phyloP scores from a whole-genome alignment of 1,140 invertebrate genomes.

The Nebria ingens region DNA sequence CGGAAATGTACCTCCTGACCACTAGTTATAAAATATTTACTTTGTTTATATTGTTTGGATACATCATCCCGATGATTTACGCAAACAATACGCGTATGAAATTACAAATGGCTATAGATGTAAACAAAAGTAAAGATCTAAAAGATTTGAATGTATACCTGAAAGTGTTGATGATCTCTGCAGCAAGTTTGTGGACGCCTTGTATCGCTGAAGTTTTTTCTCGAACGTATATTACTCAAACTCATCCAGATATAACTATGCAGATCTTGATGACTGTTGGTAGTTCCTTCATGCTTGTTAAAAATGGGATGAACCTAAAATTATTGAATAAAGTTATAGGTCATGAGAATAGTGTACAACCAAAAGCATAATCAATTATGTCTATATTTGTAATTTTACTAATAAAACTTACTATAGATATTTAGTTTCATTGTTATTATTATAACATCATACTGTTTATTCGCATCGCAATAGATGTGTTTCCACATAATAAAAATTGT shows the following conservation, averaged over 20 bases:
- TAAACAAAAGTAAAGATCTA: neutral
- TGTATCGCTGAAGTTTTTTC: constrained; percentile 15
- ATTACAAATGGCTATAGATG: neutral
- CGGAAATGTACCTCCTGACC: neutral
- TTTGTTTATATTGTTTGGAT: neutral
- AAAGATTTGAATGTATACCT: neutral
- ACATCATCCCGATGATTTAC: neutral
- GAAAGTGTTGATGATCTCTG: neutral
- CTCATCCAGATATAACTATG: constrained; percentile 11
- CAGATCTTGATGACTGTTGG: constrained; percentile 15
- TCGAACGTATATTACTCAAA: constrained; percentile 14
- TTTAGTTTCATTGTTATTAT: too few species aligned
- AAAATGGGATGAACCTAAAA: constrained; percentile 15
- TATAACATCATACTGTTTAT: too few species aligned
- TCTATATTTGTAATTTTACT: too few species aligned
- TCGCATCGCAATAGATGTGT: too few species aligned
- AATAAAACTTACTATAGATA: too few species aligned
- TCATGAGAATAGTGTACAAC: constrained; percentile 13
- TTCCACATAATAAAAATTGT: too few species aligned
- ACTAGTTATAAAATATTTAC: neutral
- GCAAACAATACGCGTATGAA: neutral
- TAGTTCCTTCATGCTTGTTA: constrained; percentile 11
- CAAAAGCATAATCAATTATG: neutral
- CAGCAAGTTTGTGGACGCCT: constrained; percentile 13
- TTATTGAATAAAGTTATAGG: neutral